Percentiles rank a stretch among this genome's conserved stretches.
Conservation (phyloP, 2,113 vertebrate genomes). For the Acrocephalus arundinaceus region DNA sequence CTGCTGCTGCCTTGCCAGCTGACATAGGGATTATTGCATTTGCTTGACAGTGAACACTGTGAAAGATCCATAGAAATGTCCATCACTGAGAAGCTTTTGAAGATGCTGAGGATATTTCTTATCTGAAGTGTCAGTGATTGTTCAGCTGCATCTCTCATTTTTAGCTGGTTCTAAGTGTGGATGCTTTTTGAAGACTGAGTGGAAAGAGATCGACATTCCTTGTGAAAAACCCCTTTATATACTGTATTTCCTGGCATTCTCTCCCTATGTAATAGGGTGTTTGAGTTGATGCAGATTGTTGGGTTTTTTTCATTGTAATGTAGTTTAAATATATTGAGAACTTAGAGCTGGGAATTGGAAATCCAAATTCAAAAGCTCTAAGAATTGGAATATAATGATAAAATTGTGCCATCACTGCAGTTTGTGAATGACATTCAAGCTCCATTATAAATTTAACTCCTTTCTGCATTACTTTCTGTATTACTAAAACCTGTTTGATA, state of each 20-base stretch:
- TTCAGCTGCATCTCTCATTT: not conserved
- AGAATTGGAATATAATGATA: not conserved
- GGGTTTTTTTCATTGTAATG: not conserved
- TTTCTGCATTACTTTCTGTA: not conserved
- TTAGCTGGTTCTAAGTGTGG: not conserved
- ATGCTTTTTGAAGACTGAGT: not conserved
- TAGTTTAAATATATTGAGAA: not conserved
- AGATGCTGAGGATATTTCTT: not conserved
- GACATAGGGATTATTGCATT: not conserved
- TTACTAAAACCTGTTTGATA: not conserved
- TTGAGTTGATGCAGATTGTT: not conserved
- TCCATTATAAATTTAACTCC: not conserved
- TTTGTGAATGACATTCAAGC: not conserved
- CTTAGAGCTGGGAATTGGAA: not conserved
- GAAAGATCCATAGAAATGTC: not conserved
- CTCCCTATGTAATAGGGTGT: not conserved
- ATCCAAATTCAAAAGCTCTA: not conserved
- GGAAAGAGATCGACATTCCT: not conserved
- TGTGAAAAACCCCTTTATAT: not conserved
- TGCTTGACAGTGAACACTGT: not conserved
- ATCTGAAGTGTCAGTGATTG: not conserved
- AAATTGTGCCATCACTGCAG: not conserved
- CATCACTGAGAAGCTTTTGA: not conserved
- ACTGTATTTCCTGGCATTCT: not conserved
- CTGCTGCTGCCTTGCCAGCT: not conserved